Evolutionary conservation across 1,140 invertebrate genomes (phyloP).

Genomic region (Chironomus tepperi): DNA sequence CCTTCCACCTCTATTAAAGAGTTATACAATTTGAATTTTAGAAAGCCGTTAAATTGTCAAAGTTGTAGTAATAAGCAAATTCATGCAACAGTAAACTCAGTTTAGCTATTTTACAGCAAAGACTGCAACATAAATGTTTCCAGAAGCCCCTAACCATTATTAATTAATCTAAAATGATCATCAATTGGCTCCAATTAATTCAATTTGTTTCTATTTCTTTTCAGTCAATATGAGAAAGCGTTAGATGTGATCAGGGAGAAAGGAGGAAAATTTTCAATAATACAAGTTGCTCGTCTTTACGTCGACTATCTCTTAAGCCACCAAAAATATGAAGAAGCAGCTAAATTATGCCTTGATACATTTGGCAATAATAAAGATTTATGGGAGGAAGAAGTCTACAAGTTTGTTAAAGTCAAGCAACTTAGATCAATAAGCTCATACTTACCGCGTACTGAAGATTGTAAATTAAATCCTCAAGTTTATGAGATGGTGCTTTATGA

Average conservation of each 20-base stretch:
- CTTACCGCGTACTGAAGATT: slow-evolving; percentile 60
- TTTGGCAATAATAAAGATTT: slow-evolving; percentile 72
- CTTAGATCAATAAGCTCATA: slow-evolving; percentile 77
- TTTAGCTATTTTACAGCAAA: no score
- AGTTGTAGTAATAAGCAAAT: no score
- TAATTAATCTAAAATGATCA: no score
- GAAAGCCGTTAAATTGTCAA: no score
- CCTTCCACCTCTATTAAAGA: no score
- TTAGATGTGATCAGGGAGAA: slow-evolving; percentile 57
- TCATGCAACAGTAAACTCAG: no score
- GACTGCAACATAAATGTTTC: no score
- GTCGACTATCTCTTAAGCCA: slow-evolving; percentile 71
- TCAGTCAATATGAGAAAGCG: slow-evolving; percentile 61
- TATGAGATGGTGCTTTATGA: slow-evolving; percentile 96
- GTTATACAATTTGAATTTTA: no score
- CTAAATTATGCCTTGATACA: slow-evolving; percentile 70
- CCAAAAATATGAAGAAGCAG: slow-evolving; percentile 72
- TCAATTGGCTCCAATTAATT: background rate
- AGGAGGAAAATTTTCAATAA: slow-evolving; percentile 49
- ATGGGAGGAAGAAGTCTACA: slow-evolving; percentile 91
- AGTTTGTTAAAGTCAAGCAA: slow-evolving; percentile 79
- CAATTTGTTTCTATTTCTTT: background rate
- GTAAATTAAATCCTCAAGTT: slow-evolving; percentile 67
- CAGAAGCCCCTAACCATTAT: no score
- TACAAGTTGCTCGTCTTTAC: slow-evolving; percentile 72